Percentiles rank a stretch among this genome's conserved stretches.
phyloP scores from a whole-genome alignment of 2,797 vertebrate species.

The Falco cherrug region DNA sequence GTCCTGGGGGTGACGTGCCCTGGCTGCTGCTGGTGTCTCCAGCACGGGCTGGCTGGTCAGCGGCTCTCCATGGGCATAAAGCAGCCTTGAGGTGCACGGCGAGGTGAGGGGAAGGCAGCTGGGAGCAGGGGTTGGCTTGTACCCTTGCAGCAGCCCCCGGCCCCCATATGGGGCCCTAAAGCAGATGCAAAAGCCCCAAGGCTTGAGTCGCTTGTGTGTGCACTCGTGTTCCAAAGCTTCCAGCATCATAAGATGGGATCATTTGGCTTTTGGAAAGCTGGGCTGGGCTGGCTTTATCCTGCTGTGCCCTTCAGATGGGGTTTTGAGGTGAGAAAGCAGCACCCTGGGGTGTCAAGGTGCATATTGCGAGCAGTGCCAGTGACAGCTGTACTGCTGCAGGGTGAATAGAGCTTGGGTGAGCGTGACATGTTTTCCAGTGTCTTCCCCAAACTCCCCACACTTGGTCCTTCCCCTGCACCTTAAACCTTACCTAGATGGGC shows the following conservation, averaged over 20 bases:
- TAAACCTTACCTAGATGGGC: neutral
- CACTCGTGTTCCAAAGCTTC: neutral
- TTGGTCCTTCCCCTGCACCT: neutral
- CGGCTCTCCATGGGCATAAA: neutral
- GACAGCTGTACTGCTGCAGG: neutral
- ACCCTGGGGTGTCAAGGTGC: neutral
- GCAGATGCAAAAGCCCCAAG: neutral
- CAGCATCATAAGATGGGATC: neutral
- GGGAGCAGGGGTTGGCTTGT: neutral
- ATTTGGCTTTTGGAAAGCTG: neutral
- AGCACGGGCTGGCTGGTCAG: neutral
- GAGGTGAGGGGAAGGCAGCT: neutral
- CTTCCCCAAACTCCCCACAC: neutral
- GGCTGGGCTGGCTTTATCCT: neutral
- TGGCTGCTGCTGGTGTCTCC: neutral
- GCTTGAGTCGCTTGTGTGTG: neutral
- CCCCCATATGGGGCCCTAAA: neutral
- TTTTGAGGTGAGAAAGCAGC: neutral
- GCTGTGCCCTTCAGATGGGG: neutral
- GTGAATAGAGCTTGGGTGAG: neutral
- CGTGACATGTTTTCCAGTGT: neutral
- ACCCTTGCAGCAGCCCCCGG: neutral
- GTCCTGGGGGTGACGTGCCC: neutral
- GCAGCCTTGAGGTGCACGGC: neutral
- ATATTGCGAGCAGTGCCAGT: accelerated